These are phyloP conservation scores for Passerculus sandwichensis DNA, from an alignment of 2,797 vertebrate genomes.

Conservation along the genomic window DNA sequence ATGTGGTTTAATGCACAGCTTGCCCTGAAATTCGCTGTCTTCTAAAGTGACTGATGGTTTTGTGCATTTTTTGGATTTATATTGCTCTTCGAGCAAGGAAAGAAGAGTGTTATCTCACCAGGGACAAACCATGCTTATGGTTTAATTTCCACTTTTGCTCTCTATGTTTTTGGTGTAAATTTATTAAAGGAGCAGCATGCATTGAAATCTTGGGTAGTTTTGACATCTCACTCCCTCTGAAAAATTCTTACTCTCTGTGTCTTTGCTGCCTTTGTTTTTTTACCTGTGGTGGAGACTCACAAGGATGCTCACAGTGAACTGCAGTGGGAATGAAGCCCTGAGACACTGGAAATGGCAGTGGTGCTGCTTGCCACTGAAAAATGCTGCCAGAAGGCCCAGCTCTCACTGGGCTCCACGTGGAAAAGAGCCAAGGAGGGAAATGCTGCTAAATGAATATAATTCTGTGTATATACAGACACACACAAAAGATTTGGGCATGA, in stretches of 20 bases:
- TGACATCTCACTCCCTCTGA: background rate
- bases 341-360: background rate
- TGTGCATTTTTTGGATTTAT: background rate
- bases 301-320: background rate
- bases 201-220: background rate
- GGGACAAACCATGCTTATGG: background rate
- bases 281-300: background rate
- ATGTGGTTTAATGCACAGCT: background rate
- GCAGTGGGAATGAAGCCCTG: background rate
- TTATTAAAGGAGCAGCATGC: background rate
- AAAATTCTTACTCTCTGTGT: background rate
- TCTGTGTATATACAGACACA: background rate
- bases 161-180: rapidly evolving
- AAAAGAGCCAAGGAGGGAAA: background rate
- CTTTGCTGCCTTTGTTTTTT: background rate
- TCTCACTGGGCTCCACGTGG: background rate
- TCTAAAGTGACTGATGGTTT: background rate
- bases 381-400: background rate
- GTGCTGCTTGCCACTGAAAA: background rate
- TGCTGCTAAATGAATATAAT: background rate
- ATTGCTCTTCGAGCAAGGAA: background rate
- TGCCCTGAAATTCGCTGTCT: background rate
- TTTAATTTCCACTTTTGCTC: background rate
- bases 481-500: background rate
- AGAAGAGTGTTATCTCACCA: background rate